Base-by-base conservation (phyloP, 2,797 vertebrate species). In the Periparus ater region DNA sequence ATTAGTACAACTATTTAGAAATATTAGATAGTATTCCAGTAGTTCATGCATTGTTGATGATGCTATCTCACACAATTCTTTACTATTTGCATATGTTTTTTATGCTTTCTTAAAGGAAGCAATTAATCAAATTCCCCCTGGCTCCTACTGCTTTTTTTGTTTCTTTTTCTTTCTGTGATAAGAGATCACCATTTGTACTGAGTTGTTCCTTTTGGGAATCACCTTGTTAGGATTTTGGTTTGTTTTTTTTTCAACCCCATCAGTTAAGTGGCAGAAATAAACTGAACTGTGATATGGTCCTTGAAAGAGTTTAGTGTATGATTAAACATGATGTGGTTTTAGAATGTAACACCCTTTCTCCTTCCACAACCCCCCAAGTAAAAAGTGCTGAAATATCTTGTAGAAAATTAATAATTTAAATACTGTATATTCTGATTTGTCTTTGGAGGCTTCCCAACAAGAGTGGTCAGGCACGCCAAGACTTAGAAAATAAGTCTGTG, bases 101-200 rank as follows among this genome's bases (percentile, higher is more conserved):
- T 89, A 44, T 66, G n/a, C 44, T 91, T 71, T 54, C 36, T 85
- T 85, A 67, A 93, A 92, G 71, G 81, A 78, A 94, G 63, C 63
- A 94, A 85, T 94, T 88, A 84, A 84, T 88, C 71, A 76, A 55
- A 74, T 92, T 63, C 20, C 45, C 21, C 36, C 30, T 93, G 62
- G 30, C 62, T 77, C 65, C 42, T 86, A 27, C 40, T 85, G 74
- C 60, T 86, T 84, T 90, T 66, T 75, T 11, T 3, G 2, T 81
- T 48, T 82, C 42, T 81, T 57, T 82, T 70, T 74, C 40, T 72
- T 72, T 36, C 61, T 78, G 29, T 89, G 38, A n/a, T 76, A 68
- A 66, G 23, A 29, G 18, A 79, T 85, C 57, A 29, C 36, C 29
- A 19, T 89, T 91, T 77, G 15, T 65, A 77, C 21, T 63, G 26